phyloP scores from a whole-genome alignment of 2,888 invertebrate genomes.

The Athripsodes cinereus region DNA sequence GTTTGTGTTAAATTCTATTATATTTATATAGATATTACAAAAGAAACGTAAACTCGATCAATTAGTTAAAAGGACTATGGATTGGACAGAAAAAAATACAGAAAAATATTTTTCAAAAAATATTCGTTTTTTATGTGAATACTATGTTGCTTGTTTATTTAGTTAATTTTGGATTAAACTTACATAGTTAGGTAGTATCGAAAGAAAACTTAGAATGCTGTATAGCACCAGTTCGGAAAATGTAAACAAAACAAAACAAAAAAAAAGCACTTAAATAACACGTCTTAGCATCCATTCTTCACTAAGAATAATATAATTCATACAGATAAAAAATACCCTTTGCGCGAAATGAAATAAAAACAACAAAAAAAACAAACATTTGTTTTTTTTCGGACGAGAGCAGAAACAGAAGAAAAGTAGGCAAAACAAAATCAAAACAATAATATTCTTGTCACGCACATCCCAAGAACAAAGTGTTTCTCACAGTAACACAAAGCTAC shows the following conservation, averaged over 20 bases:
- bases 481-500: background rate
- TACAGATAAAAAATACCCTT: background rate
- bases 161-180: too few relatives aligned
- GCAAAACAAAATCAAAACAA: background rate
- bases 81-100: too few relatives aligned
- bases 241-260: background rate
- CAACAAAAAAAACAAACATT: background rate
- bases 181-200: too few relatives aligned
- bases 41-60: too few relatives aligned
- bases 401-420: background rate
- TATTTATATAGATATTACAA: too few relatives aligned
- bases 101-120: too few relatives aligned
- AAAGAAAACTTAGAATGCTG: too few relatives aligned
- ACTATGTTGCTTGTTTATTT: too few relatives aligned
- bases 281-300: background rate
- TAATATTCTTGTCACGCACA: background rate
- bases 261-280: background rate
- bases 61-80: too few relatives aligned
- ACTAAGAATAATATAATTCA: background rate
- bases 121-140: too few relatives aligned
- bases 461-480: background rate
- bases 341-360: background rate
- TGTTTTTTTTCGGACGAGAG: background rate
- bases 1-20: too few relatives aligned
- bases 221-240: too few relatives aligned